Base-by-base conservation (phyloP, 2,113 vertebrate species). In the Entosphenus tridentatus region DNA sequence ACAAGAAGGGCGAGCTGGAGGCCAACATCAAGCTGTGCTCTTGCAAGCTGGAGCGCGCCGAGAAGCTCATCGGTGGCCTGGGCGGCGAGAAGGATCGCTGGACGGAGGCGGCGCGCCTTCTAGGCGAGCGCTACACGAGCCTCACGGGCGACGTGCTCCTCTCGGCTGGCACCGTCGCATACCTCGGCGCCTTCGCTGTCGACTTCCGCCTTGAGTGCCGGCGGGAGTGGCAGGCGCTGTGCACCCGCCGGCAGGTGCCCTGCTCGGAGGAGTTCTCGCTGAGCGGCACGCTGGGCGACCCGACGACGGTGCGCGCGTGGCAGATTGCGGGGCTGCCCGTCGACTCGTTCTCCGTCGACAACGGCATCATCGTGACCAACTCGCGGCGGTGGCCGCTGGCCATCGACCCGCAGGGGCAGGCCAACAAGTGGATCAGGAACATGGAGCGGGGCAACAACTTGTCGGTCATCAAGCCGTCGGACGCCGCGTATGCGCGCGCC, bases 381-480 rank as follows among this genome's bases (percentile, higher is more conserved):
- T 95, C 88, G 7, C 83, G 84, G 18, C 81, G 84, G 3, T 96
- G 88, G 88, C 77, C 90, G 57, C 77, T 95, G 57, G 95, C 95
- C 85, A 89, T 95, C 67, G 90, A 95, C 73, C 88, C 90, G 69
- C 89, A 96, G 75, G 85, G 86, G 21, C 90, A 96, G 76, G 88
- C 90, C 74, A 93, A 89, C 76, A 90, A 88, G 56, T 96, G 90
- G 90, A 72, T 96, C 70, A 96, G 88, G 73, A 93, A 89, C 71
- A 87, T 92, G 88, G 88, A 95, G 75, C 90, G 86, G 73, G 70
- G 12, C 1, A 93, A 88, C 72, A 87, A 79, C 57, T 79, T 95
- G 10, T 77, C 80, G 2, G 78, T 87, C 69, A 87, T 88, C 77
- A 95, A 91, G 74, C 79, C 87, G 54, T 83, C 88, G 2, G 88